A percentile compares a stretch with the other conserved stretches of the same genome.
Evolutionary conservation across 2,113 vertebrate genomes (phyloP).

Genomic region (Calyptomena viridis): DNA sequence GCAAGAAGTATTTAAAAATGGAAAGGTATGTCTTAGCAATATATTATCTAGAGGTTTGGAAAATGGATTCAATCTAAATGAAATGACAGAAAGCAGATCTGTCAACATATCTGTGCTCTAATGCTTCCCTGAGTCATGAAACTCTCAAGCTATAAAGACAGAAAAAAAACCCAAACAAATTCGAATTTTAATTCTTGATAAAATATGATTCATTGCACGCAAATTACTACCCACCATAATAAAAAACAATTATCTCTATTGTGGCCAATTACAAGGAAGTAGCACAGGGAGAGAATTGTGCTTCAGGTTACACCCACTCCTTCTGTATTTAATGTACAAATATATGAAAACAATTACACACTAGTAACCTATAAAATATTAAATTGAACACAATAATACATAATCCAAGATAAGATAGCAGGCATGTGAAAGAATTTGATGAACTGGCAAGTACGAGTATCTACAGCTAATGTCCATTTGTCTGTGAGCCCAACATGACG

Average conservation of each 20-base stretch:
- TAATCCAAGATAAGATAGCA: not conserved
- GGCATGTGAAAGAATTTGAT: not conserved
- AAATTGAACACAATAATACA: not conserved
- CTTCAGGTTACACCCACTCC: not conserved
- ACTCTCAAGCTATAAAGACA: slow-evolving; percentile 26
- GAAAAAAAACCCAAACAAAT: not conserved
- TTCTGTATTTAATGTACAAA: slow-evolving; percentile 19
- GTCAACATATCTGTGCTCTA: slow-evolving; percentile 40
- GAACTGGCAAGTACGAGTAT: not conserved
- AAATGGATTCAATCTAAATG: slow-evolving; percentile 61
- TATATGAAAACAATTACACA: slow-evolving; percentile 4
- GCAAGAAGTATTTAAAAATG: not conserved
- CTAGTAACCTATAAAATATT: not conserved
- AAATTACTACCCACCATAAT: slow-evolving; percentile 6
- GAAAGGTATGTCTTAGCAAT: slow-evolving; percentile 1
- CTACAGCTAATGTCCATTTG: not conserved
- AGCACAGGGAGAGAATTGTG: not conserved
- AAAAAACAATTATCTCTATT: not conserved
- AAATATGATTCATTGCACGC: slow-evolving; percentile 23
- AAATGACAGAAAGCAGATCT: slow-evolving; percentile 68
- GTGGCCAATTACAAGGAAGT: not conserved
- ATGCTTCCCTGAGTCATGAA: slow-evolving; percentile 53
- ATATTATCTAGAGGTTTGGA: slow-evolving; percentile 53
- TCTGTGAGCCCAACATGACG: not conserved
- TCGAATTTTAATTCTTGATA: slow-evolving; percentile 7